Percentiles rank a stretch among this genome's conserved stretches.
Conservation (phyloP, 2,888 invertebrate genomes). For the Aricia artaxerxes region DNA sequence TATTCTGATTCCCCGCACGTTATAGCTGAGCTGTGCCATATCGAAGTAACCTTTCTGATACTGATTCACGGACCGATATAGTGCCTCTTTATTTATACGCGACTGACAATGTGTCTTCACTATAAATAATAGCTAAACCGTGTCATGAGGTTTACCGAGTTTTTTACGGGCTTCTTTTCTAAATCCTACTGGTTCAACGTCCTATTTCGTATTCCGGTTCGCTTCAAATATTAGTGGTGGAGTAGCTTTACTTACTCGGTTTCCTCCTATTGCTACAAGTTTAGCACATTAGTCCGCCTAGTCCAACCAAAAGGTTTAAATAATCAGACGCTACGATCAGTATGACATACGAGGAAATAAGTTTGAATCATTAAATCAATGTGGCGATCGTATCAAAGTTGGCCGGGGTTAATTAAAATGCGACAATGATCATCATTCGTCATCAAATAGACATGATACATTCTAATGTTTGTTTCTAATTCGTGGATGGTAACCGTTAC, state of each 20-base stretch:
- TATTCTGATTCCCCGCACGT: neutral
- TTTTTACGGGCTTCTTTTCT: constrained; percentile 2
- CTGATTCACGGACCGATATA: constrained; percentile 58
- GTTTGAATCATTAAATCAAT: constrained; percentile 23
- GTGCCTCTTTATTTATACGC: constrained; percentile 32
- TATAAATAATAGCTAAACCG: constrained; percentile 17
- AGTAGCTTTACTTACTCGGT: neutral
- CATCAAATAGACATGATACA: neutral
- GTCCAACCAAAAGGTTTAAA: neutral
- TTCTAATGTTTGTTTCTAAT: neutral
- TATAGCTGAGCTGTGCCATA: neutral
- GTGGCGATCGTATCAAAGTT: neutral
- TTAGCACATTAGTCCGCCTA: neutral
- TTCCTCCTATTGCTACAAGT: neutral
- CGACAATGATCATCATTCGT: constrained; percentile 7
- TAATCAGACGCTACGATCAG: neutral
- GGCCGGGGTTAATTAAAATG: constrained; percentile 7
- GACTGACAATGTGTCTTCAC: constrained; percentile 16
- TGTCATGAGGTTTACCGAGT: constrained; percentile 2
- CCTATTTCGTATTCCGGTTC: neutral
- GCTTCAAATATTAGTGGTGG: neutral
- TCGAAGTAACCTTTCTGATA: constrained; percentile 52
- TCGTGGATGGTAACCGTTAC: neutral
- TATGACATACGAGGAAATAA: neutral
- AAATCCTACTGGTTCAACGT: neutral